Evolutionary conservation across 2,888 invertebrate species (phyloP), one percentile per base, ranked within the genome.

Genomic region (Apamea sordens): DNA sequence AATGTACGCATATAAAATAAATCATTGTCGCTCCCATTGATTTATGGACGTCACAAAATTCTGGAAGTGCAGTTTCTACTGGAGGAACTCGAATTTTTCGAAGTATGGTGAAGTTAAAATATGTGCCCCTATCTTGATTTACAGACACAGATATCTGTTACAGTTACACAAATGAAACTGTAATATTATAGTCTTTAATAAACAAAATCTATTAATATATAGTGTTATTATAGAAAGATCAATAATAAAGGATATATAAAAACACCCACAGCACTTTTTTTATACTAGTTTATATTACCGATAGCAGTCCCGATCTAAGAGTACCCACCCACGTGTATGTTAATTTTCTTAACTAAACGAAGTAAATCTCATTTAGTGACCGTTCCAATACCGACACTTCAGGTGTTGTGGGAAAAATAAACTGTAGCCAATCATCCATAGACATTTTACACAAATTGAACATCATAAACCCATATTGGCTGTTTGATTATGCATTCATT

Each of bases 321-420:
- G 86, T 88, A 89, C 89, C 93, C 94, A 94, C 95, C 94, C 93
- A 95, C 94, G 90, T 90, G 59, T 91, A 93, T 92, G 92, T 90
- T 93, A 94, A 94, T 93, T 78, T 87, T 89, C 89, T 86, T 89
- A 91, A 90, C 87, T 88, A 92, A 94, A 94, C 93, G 92, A 93
- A 93, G 92, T 92, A 93, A 94, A 93, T 93, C 92, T 93, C 93
- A 92, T 94, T 94, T 93, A 93, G 93, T 93, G 93, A 86, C 86
- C 85, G 87, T 88, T 87, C 86, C 88, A 89, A 93, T 93, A 90
- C 90, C 88, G 90, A 92, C 92, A 92, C 92, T 90, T 91, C 76
- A 92, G 90, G 92, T 92, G 93, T 93, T 92, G 93, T 94, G 93
- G 93, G 94, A 95, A 94, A 53, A 91, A 93, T 92, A 90, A 91